Conservation (phyloP, 2,797 vertebrate genomes). For the Oreortyx pictus region DNA sequence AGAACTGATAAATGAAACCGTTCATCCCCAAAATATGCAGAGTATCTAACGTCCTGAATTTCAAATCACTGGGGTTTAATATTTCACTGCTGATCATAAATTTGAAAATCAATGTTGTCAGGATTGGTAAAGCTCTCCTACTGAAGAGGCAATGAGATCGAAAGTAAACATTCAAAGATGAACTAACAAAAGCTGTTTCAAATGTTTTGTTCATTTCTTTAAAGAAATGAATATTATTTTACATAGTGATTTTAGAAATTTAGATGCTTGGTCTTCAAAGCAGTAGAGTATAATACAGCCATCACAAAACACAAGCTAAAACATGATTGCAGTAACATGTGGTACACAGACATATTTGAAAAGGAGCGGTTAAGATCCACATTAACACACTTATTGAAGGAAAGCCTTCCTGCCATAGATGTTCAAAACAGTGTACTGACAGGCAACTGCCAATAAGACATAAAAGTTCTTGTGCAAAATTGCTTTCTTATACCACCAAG, state of each 20-base stretch:
- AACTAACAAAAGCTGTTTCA: neutral
- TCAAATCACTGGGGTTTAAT: slow-evolving; percentile 80
- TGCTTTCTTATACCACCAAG: neutral
- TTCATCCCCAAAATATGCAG: slow-evolving; percentile 69
- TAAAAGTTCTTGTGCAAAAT: neutral
- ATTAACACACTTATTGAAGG: fast-evolving
- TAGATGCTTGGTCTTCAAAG: neutral
- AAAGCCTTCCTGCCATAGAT: neutral
- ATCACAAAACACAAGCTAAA: neutral
- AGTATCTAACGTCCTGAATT: slow-evolving; percentile 71
- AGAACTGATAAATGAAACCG: slow-evolving; percentile 74
- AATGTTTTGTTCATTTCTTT: neutral
- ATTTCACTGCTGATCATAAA: slow-evolving; percentile 77
- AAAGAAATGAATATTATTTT: neutral
- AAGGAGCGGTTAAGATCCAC: neutral
- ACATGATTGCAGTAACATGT: neutral
- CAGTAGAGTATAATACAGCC: neutral
- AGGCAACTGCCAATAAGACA: neutral
- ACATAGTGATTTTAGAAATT: neutral
- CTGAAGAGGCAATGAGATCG: slow-evolving; percentile 48
- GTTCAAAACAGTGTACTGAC: neutral
- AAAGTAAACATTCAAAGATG: slow-evolving; percentile 47
- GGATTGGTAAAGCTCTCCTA: slow-evolving; percentile 33
- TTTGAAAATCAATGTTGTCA: slow-evolving; percentile 79
- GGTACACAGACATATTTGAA: neutral